These are phyloP conservation scores for Spondyliosoma cantharus DNA, from an alignment of 2,797 vertebrate species.

Conservation along the genomic window DNA sequence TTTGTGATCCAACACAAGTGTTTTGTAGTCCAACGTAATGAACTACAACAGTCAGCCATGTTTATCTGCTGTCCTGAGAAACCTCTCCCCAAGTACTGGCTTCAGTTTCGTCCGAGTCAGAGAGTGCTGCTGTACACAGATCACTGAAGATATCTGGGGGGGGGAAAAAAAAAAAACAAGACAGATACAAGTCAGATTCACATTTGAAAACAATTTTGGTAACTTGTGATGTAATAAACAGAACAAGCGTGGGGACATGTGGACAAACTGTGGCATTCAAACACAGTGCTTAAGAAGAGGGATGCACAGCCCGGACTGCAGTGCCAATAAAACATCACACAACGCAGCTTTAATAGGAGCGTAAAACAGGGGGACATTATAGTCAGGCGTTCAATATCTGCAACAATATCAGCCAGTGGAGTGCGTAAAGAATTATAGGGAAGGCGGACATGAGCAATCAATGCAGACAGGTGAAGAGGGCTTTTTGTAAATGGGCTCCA, in stretches of 20 bases:
- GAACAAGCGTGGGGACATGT: conserved; percentile 18
- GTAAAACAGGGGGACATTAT: conserved; percentile 47
- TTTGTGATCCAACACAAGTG: conserved; percentile 23
- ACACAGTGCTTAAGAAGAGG: conserved; percentile 34
- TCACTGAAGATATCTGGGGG: conserved; percentile 88
- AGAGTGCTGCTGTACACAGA: conserved; percentile 83
- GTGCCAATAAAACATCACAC: conserved; percentile 41
- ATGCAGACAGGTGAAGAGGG: conserved; percentile 43
- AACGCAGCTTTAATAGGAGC: conserved; percentile 44
- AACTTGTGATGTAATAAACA: not conserved
- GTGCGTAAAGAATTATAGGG: conserved; percentile 48
- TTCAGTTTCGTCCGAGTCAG: conserved; percentile 81
- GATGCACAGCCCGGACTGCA: conserved; percentile 49
- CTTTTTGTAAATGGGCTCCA: conserved; percentile 33
- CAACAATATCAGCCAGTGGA: conserved; percentile 49
- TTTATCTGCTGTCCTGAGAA: conserved; percentile 83
- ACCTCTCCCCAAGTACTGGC: conserved; percentile 77
- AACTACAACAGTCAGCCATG: conserved; percentile 31
- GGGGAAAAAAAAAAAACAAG: conserved; percentile 67
- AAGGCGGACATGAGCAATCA: conserved; percentile 39
- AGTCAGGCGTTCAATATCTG: conserved; percentile 43
- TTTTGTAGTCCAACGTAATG: conserved; percentile 31
- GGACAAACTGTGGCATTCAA: conserved; percentile 39
- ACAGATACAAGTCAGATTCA: conserved; percentile 31
- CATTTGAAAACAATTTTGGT: not conserved